These are phyloP conservation scores for Excalfactoria chinensis DNA, from an alignment of 2,113 vertebrate species.

Conservation along the genomic window DNA sequence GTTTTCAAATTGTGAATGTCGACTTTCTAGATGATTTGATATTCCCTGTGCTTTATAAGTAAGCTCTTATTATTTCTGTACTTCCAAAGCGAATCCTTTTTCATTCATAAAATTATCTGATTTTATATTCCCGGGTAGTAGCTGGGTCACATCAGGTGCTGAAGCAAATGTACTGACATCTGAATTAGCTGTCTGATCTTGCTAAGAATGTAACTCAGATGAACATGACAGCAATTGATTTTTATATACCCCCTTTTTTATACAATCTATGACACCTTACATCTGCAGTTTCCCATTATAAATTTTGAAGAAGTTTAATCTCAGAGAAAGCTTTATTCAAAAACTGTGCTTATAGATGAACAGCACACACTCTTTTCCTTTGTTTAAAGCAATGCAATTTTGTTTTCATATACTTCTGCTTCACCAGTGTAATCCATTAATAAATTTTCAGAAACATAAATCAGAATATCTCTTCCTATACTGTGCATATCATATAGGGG, in stretches of 20 bases:
- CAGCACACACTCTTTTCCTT: neutral
- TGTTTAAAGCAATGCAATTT: constrained; percentile 9
- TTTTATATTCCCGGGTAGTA: neutral
- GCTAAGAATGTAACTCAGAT: neutral
- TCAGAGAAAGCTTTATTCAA: neutral
- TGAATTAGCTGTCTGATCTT: constrained; percentile 7
- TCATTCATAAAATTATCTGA: constrained; percentile 2
- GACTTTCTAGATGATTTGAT: neutral
- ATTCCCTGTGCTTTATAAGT: neutral
- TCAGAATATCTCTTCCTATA: neutral
- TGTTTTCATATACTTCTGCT: neutral
- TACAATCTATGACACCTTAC: neutral
- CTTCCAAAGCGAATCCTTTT: neutral
- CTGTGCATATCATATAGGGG: neutral
- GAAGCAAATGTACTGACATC: neutral
- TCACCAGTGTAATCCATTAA: neutral
- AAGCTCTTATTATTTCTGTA: neutral
- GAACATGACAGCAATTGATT: constrained; percentile 23
- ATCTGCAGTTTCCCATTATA: constrained; percentile 1
- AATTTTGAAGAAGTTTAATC: constrained; percentile 14
- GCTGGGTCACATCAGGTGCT: neutral
- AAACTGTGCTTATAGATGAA: neutral
- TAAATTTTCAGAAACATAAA: neutral
- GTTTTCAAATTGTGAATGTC: neutral
- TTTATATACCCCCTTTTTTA: neutral